These are phyloP conservation scores for Danaus chrysippus DNA, from an alignment of 2,888 invertebrate species.

Conservation along the genomic window DNA sequence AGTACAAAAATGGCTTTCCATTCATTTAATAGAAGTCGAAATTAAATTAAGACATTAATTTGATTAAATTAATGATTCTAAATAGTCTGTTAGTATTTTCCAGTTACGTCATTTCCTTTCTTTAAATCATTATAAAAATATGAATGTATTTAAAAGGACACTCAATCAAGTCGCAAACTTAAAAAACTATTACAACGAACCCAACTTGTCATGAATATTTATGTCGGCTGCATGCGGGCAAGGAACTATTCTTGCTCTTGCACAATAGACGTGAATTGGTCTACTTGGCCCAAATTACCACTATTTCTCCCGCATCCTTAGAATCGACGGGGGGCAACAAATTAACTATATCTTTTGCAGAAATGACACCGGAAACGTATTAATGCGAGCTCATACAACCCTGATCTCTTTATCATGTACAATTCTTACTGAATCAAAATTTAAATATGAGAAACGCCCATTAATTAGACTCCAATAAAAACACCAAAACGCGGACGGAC, in stretches of 20 bases:
- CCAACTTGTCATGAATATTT: conserved; percentile 51
- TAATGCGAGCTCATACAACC: conserved; percentile 35
- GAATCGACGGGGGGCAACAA: conserved; percentile 50
- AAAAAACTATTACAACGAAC: conserved; percentile 21
- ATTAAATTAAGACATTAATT: conserved; percentile 2
- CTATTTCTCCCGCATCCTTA: conserved; percentile 71
- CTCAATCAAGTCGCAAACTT: conserved; percentile 25
- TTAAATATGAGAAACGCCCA: neutral
- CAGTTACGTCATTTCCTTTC: neutral
- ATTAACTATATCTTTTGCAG: conserved; percentile 47
- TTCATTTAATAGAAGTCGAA: conserved; percentile 6
- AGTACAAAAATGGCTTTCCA: conserved; percentile 11
- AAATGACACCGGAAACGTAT: conserved; percentile 29
- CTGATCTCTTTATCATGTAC: conserved; percentile 14
- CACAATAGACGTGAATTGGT: conserved; percentile 67
- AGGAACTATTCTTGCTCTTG: conserved; percentile 68
- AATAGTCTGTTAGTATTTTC: neutral
- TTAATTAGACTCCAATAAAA: neutral
- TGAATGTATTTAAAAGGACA: conserved; percentile 2
- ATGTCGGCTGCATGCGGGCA: conserved; percentile 70
- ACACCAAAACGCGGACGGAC: conserved; percentile 13
- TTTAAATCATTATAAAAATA: neutral
- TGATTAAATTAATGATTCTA: neutral
- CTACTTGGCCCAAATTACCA: conserved; percentile 74
- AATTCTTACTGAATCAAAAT: conserved; percentile 15